Base-by-base conservation (phyloP, 1,140 invertebrate species). In the Aphis gossypii region DNA sequence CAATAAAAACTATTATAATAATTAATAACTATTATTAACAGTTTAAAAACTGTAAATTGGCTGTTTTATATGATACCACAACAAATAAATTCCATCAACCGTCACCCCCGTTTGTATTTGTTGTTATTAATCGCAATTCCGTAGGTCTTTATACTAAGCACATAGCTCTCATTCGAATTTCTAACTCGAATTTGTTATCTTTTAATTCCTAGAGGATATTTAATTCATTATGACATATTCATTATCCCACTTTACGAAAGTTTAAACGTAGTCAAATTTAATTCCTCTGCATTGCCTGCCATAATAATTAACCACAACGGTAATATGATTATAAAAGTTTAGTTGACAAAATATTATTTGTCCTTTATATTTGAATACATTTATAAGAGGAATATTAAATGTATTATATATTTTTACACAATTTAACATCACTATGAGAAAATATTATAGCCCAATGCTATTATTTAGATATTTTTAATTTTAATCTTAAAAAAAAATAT, bases 191-290 rank as follows among this genome's bases (percentile, higher is more conserved):
- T 25, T 44, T 25, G 84, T 35, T 51, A 87, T 87, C 86, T n/a
- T 30, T 48, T 48, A 87, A 87, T 87, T 48, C 86, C 44, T 48
- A 87, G 25, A n/a, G 86, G 46, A 87, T 48, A 87, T 87, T 87
- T n/a, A 87, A 87, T 87, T 48, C 86, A 87, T 51, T 87, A 87
- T 87, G 41, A 86, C 44, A 46, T 46, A 41, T 86, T 86, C 44
- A 86, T 86, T 86, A 86, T 86, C 44, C 84, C 41, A 46, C 41
- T 86, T 86, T 86, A 21, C 25, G 44, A 86, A 86, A 86, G 84
- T 86, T 86, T 86, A 86, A 86, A n/a, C 14, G 14, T 44, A n/a
- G 44, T 86, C 84, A 86, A 86, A 86, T 41, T 44, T 86, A 46
- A 86, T 86, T 46, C 84, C 44, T 86, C 38, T 86, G 9, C 21